A percentile compares a stretch with the other conserved stretches of the same genome.
Conservation (phyloP, 2,888 invertebrate genomes). For the Brassicogethes aeneus region DNA sequence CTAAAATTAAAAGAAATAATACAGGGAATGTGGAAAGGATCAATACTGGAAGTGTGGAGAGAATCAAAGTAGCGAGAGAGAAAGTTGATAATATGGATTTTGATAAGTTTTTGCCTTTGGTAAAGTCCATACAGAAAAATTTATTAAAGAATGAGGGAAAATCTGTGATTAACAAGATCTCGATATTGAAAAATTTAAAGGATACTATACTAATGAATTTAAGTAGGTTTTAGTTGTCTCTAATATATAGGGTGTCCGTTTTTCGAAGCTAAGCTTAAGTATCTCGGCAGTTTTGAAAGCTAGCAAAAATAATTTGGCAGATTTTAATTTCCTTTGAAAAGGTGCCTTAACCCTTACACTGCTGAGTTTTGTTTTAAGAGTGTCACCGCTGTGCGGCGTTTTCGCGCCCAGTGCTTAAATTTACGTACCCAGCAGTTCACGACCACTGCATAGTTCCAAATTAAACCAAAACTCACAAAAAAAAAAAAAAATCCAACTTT, state of each 20-base stretch:
- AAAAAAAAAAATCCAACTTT: too few relatives aligned
- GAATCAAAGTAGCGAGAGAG: slow-evolving; percentile 2
- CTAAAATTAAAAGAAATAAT: too few relatives aligned
- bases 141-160: slow-evolving; percentile 37
- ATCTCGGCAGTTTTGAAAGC: too few relatives aligned
- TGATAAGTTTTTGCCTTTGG: slow-evolving; percentile 20
- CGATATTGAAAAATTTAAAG: slow-evolving; percentile 49
- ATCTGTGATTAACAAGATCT: slow-evolving; percentile 44
- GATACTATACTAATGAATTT: slow-evolving; percentile 55
- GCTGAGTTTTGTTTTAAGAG: too few relatives aligned
- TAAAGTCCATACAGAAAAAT: slow-evolving; percentile 30
- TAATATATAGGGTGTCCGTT: too few relatives aligned
- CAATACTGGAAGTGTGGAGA: background rate
- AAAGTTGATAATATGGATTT: slow-evolving; percentile 4
- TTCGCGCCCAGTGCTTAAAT: too few relatives aligned
- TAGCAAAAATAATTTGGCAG: background rate
- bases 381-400: too few relatives aligned
- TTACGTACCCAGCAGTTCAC: too few relatives aligned
- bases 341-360: too few relatives aligned
- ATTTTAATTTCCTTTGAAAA: background rate
- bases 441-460: too few relatives aligned
- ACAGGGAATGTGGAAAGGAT: background rate
- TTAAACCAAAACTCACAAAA: too few relatives aligned
- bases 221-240: slow-evolving; percentile 43
- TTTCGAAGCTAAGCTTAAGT: too few relatives aligned